Evolutionary conservation across 2,888 invertebrate genomes (phyloP).

Genomic region (Colletes collaris): DNA sequence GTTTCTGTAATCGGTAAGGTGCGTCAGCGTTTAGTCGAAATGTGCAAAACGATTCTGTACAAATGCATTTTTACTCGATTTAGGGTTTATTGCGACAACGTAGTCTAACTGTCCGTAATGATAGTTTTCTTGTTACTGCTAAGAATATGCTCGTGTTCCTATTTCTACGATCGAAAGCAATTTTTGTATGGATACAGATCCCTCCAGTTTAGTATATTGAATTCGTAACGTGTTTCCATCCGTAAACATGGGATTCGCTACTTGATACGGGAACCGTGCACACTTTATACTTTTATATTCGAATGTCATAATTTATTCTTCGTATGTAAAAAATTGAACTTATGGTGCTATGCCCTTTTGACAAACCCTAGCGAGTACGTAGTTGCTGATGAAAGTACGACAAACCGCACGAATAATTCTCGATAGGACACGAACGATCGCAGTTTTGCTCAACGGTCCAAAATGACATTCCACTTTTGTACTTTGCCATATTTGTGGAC

Average conservation of each 20-base stretch:
- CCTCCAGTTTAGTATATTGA: constrained; percentile 34
- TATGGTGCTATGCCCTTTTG: constrained; percentile 55
- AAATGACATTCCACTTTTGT: constrained; percentile 29
- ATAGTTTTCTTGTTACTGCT: constrained; percentile 41
- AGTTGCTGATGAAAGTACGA: constrained; percentile 40
- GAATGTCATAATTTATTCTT: constrained; percentile 31
- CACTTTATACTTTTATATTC: constrained; percentile 50
- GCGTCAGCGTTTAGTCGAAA: too few relatives aligned
- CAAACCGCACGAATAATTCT: constrained; percentile 14
- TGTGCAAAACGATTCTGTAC: constrained; percentile 31
- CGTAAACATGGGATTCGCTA: constrained; percentile 32
- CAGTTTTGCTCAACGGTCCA: constrained; percentile 36
- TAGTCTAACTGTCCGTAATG: constrained; percentile 31
- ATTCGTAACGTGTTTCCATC: constrained; percentile 5
- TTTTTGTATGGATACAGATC: constrained; percentile 33
- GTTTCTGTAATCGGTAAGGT: too few relatives aligned
- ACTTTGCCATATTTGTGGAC: constrained; percentile 11
- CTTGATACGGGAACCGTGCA: constrained; percentile 27
- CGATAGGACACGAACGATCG: background rate
- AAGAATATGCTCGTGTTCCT: constrained; percentile 46
- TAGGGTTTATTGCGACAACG: constrained; percentile 27
- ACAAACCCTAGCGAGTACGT: constrained; percentile 44
- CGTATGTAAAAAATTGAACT: constrained; percentile 43
- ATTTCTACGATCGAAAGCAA: constrained; percentile 22
- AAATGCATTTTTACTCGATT: constrained; percentile 21